These are phyloP conservation scores for Caenorhabditis virilis DNA, from an alignment of 2,888 invertebrate species.

Conservation along the genomic window DNA sequence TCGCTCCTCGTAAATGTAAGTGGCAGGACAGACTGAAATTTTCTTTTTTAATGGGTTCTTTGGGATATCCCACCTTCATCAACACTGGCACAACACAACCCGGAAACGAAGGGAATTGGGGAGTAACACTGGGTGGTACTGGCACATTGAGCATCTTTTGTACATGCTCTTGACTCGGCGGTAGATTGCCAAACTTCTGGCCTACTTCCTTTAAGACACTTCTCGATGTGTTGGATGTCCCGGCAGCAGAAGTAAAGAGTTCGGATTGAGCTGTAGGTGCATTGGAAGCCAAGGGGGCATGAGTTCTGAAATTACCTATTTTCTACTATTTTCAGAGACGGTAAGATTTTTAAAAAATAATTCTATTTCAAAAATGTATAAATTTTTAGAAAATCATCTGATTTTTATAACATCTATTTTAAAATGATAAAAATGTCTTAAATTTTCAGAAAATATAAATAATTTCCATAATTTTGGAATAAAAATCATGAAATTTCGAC, in stretches of 20 bases:
- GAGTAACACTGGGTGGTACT: constrained; percentile 40
- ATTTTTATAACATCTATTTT: too few species aligned
- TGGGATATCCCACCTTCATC: constrained; percentile 18
- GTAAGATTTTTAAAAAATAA: constrained; percentile 15
- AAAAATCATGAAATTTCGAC: too few species aligned
- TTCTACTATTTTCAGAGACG: too few species aligned
- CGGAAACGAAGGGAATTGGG: constrained; percentile 31
- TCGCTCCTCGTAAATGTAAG: constrained; percentile 52
- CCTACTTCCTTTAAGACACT: constrained; percentile 36
- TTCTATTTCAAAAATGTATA: background rate
- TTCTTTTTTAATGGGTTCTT: background rate
- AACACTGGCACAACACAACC: constrained; percentile 51
- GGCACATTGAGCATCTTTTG: constrained; percentile 48
- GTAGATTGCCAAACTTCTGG: constrained; percentile 36
- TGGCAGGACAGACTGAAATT: constrained; percentile 53
- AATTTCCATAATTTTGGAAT: too few species aligned
- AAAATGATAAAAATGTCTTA: too few species aligned
- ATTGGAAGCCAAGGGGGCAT: constrained; percentile 55
- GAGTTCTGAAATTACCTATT: too few species aligned
- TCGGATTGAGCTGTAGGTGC: constrained; percentile 50
- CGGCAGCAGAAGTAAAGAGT: constrained; percentile 59
- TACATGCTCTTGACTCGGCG: constrained; percentile 42
- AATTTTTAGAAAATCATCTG: too few species aligned
- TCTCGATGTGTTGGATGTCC: constrained; percentile 29
- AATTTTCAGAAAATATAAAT: too few species aligned